Conservation (phyloP, 2,797 vertebrate genomes). For the Coendou prehensilis region DNA sequence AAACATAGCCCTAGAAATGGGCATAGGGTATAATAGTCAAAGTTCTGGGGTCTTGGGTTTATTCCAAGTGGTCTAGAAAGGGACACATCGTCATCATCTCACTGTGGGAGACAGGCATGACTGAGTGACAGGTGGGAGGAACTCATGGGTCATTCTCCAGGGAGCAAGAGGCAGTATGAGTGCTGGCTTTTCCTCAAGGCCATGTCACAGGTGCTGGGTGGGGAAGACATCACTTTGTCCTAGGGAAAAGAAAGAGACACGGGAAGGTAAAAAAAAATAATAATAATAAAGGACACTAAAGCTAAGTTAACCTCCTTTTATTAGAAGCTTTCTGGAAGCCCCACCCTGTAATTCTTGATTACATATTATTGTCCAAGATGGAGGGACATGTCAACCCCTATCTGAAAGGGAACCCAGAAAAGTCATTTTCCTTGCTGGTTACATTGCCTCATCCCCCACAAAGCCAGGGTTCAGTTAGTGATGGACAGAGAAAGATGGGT, state of each 20-base stretch:
- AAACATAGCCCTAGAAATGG: neutral
- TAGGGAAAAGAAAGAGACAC: neutral
- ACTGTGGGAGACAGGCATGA: accelerated
- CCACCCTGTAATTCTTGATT: neutral
- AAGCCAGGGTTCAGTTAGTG: neutral
- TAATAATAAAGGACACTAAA: neutral
- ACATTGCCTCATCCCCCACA: neutral
- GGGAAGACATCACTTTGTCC: neutral
- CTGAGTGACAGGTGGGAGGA: neutral
- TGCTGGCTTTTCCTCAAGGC: neutral
- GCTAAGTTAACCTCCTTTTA: neutral
- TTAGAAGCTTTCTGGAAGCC: neutral
- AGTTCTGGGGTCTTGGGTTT: neutral
- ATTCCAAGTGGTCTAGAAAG: neutral
- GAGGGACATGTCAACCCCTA: neutral
- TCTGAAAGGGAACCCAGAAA: neutral
- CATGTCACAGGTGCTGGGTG: neutral
- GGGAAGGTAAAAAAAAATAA: too few species aligned
- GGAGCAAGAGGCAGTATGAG: neutral
- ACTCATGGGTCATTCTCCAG: too few species aligned
- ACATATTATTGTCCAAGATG: neutral
- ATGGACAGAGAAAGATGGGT: neutral
- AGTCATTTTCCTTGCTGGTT: neutral
- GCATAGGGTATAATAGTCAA: neutral
- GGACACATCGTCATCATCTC: neutral